Evolutionary conservation across 2,888 invertebrate genomes (phyloP).

Genomic region (Penaeus monodon): DNA sequence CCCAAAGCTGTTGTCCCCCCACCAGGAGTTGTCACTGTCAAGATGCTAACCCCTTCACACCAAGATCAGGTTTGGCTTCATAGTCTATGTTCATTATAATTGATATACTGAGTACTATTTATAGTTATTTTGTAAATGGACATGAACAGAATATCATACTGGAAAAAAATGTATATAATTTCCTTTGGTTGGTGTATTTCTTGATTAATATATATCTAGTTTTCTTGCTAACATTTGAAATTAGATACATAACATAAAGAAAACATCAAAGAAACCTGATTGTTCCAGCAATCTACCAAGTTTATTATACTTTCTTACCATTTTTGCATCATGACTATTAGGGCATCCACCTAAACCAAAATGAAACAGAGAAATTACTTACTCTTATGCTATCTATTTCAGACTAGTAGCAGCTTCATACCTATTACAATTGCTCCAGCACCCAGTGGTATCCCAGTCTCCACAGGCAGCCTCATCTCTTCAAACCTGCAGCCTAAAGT

Average conservation of each 20-base stretch:
- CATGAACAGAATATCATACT: too few species aligned
- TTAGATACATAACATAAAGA: background rate
- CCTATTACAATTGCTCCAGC: constrained; percentile 36
- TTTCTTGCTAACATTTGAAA: background rate
- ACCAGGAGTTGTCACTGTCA: constrained; percentile 41
- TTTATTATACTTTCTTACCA: too few species aligned
- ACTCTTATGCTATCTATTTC: too few species aligned
- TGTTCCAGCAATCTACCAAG: too few species aligned
- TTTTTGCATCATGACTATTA: too few species aligned
- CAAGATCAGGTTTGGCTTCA: constrained; percentile 16
- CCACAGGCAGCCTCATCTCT: constrained; percentile 1
- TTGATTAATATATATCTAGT: too few species aligned
- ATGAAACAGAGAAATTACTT: background rate
- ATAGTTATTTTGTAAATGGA: too few species aligned
- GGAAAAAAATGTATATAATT: too few species aligned
- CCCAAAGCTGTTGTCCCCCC: constrained; percentile 43
- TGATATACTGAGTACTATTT: background rate
- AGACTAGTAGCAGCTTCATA: constrained; percentile 23
- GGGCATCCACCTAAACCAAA: background rate
- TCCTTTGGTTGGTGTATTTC: too few species aligned
- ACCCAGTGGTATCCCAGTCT: background rate
- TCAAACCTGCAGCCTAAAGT: constrained; percentile 3
- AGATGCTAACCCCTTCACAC: background rate
- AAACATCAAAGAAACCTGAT: background rate
- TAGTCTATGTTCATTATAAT: background rate